phyloP scores from a whole-genome alignment of 2,113 vertebrate genomes.

The Leptobrachium leishanense region DNA sequence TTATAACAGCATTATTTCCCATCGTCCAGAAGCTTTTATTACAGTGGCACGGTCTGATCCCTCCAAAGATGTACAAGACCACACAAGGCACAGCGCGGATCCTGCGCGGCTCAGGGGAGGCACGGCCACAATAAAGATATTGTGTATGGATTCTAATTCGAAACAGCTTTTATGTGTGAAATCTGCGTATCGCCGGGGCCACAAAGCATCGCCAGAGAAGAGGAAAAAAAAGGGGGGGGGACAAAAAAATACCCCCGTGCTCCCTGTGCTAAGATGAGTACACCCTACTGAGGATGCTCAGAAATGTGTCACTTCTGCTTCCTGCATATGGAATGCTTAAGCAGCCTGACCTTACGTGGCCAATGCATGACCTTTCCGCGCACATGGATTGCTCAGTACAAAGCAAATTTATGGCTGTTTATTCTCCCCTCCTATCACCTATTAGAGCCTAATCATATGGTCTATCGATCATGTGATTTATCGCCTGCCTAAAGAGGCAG shows the following conservation, averaged over 20 bases:
- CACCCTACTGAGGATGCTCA: constrained; percentile 57
- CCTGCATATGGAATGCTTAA: constrained; percentile 64
- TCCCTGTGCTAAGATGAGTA: constrained; percentile 19
- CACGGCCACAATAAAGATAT: constrained; percentile 43
- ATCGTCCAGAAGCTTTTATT: no score
- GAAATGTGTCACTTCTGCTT: constrained; percentile 64
- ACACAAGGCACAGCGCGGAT: not conserved
- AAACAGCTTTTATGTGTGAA: constrained; percentile 5
- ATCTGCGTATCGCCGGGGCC: not conserved
- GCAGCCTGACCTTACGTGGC: constrained; percentile 74
- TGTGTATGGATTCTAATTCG: constrained; percentile 2
- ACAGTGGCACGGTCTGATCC: not conserved
- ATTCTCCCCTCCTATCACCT: constrained; percentile 78
- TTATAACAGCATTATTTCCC: no score
- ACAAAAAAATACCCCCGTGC: no score
- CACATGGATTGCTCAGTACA: constrained; percentile 77
- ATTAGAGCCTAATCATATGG: constrained; percentile 88
- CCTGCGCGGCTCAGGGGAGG: not conserved
- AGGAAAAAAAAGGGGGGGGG: not conserved
- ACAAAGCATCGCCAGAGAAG: not conserved
- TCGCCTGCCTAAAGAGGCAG: constrained; percentile 77
- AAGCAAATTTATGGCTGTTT: constrained; percentile 79
- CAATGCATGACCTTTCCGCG: constrained; percentile 73
- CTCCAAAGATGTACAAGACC: constrained; percentile 24
- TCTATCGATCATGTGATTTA: constrained; percentile 87